Percentiles rank a stretch among this genome's conserved stretches.
Evolutionary conservation across 2,888 invertebrate species (phyloP).

Genomic region (Teleiodes luculella): DNA sequence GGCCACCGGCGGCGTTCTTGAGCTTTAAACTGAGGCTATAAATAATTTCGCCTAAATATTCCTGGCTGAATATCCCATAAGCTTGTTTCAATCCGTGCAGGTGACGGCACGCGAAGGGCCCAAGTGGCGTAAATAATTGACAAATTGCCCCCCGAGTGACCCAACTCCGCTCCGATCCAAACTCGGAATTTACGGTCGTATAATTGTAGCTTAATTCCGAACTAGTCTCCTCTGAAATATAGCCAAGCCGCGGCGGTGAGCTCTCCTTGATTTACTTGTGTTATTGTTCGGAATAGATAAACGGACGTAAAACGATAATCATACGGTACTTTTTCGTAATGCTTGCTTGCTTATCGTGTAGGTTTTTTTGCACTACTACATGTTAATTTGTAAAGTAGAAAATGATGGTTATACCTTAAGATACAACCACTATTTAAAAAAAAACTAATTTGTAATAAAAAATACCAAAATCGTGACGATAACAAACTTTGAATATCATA

Average conservation of each 20-base stretch:
- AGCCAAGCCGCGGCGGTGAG: slow-evolving; percentile 36
- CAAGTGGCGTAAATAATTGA: slow-evolving; percentile 78
- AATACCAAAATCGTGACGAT: too few relatives aligned
- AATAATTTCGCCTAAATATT: background rate
- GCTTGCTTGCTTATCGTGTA: too few relatives aligned
- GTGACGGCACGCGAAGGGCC: slow-evolving; percentile 53
- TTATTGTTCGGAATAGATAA: slow-evolving; percentile 5
- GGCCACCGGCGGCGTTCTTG: too few relatives aligned
- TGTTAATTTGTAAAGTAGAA: too few relatives aligned
- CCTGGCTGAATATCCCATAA: background rate
- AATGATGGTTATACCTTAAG: too few relatives aligned
- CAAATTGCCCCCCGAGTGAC: slow-evolving; percentile 76
- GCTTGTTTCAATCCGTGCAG: slow-evolving; percentile 32
- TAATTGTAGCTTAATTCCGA: slow-evolving; percentile 76
- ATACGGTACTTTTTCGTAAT: too few relatives aligned
- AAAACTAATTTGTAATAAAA: too few relatives aligned
- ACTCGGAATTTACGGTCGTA: slow-evolving; percentile 74
- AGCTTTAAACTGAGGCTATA: too few relatives aligned
- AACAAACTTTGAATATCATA: too few relatives aligned
- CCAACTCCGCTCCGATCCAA: slow-evolving; percentile 40
- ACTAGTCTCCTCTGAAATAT: slow-evolving; percentile 70
- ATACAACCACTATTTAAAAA: too few relatives aligned
- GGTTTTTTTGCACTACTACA: too few relatives aligned
- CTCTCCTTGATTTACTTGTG: slow-evolving; percentile 28
- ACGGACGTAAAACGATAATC: background rate